Evolutionary conservation across 2,797 vertebrate genomes (phyloP).

Genomic region (Hippopotamyrus pictus): DNA sequence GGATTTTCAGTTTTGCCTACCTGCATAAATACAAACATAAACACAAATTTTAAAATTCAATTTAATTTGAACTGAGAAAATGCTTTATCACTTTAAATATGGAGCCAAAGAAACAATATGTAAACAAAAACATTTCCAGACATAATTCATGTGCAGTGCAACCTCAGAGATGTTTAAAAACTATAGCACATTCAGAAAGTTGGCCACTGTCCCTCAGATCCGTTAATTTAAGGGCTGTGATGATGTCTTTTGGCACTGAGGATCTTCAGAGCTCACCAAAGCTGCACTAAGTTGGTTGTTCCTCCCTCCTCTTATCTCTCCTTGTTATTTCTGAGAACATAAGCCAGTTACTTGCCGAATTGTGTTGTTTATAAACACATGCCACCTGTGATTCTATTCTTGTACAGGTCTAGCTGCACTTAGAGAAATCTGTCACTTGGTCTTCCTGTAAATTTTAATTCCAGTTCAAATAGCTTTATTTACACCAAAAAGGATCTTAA

Average conservation of each 20-base stretch:
- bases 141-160: background rate
- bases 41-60: background rate
- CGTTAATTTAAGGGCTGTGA: slow-evolving; percentile 22
- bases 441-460: background rate
- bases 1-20: background rate
- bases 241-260: slow-evolving; percentile 21
- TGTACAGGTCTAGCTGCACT: background rate
- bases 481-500: background rate
- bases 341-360: slow-evolving; percentile 12
- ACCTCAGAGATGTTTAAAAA: background rate
- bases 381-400: background rate
- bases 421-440: background rate
- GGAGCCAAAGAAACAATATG: background rate
- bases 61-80: background rate
- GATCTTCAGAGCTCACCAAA: slow-evolving; percentile 19
- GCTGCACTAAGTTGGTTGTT: slow-evolving; percentile 29
- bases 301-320: slow-evolving; percentile 28
- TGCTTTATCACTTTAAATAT: background rate
- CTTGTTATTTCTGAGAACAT: slow-evolving; percentile 29
- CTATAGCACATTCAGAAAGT: slow-evolving; percentile 6
- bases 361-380: slow-evolving; percentile 7
- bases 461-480: background rate
- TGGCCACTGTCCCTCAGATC: background rate
- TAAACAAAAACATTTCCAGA: background rate
- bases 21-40: background rate